Evolutionary conservation across 1,140 invertebrate genomes (phyloP).

Genomic region (Apocrypta bakeri): DNA sequence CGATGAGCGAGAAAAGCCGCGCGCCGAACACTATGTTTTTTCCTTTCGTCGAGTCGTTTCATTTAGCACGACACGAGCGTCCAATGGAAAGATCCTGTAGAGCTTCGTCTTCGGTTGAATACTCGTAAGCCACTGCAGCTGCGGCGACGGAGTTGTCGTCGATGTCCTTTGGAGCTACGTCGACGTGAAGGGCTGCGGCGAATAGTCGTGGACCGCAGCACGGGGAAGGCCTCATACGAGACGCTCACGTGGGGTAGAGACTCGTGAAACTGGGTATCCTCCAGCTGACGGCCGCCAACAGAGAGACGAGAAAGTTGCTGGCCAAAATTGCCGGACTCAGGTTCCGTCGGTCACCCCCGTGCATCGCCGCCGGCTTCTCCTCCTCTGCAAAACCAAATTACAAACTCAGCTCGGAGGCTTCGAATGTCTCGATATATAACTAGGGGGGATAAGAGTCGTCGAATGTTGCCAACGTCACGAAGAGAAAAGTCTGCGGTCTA

Average conservation of each 20-base stretch:
- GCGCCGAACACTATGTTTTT: too few relatives aligned
- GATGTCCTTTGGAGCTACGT: background rate
- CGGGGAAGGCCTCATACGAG: background rate
- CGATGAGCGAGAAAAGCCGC: too few relatives aligned
- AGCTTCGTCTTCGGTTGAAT: background rate
- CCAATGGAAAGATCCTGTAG: background rate
- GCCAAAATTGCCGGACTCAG: constrained; percentile 69
- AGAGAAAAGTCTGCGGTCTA: background rate
- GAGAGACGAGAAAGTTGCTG: constrained; percentile 71
- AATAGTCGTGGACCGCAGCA: background rate
- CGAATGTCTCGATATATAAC: background rate
- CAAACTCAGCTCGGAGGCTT: constrained; percentile 49
- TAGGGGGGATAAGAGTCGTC: too few relatives aligned
- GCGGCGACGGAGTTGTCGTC: background rate
- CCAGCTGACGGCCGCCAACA: constrained; percentile 70
- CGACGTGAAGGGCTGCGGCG: background rate
- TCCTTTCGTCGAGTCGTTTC: background rate
- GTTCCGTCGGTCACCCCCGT: constrained; percentile 73
- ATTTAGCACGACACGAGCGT: background rate
- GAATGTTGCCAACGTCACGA: background rate
- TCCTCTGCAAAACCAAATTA: constrained; percentile 67
- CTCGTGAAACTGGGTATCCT: constrained; percentile 72
- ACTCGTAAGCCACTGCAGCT: background rate
- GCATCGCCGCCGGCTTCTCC: constrained; percentile 76
- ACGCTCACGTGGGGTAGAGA: constrained; percentile 71